Base-by-base conservation (phyloP, 2,113 vertebrate genomes). In the Microcebus ravelobensis region DNA sequence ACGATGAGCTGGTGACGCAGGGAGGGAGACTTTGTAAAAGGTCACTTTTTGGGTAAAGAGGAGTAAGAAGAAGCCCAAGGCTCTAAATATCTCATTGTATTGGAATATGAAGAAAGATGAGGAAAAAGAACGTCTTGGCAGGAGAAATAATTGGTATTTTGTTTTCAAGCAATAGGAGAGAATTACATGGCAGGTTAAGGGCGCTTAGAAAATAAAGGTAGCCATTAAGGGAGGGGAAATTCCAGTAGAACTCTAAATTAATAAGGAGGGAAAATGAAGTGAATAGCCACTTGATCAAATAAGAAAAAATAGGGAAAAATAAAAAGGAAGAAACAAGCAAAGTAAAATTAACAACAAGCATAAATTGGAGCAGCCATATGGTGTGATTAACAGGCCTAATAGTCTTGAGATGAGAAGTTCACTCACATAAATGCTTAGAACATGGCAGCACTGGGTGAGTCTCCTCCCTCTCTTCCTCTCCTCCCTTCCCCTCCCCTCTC, bases 401-500 rank as follows among this genome's bases (percentile, higher is more conserved):
- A 36, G 57, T 15, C n/a, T n/a, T 50, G 57, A 63, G 31, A 61
- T 29, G 50, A 39, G 36, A 59, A 27, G 31, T 55, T 76, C 31
- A n/a, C 12, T 77, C 31, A 55, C n/a, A 25, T 31, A 5, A 18
- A 14, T 23, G 2, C n/a, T 9, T 65, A 39, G 34, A 39, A 31
- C 31, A 4, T 3, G 34, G 42, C 31, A 7, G 13, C 27, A 3
- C 25, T 48, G 63, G 63, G 27, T 39, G 68, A 21, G 18, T 65
- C 52, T 17, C 52, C 52, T 57, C 55, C 55, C 6, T 17, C n/a
- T 39, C 36, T 7, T 81, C 52, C 36, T 42, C 79, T 10, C 23
- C 10, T 14, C 21, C 27, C 36, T 5, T 20, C 20, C 52, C 17
- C 18, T 8, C 45, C 0, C 20, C 55, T 2, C 15, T 6, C 9